Evolutionary conservation across 2,797 vertebrate species (phyloP), one percentile per base, ranked within the genome.

Genomic region (Phataginus tetradactyla): DNA sequence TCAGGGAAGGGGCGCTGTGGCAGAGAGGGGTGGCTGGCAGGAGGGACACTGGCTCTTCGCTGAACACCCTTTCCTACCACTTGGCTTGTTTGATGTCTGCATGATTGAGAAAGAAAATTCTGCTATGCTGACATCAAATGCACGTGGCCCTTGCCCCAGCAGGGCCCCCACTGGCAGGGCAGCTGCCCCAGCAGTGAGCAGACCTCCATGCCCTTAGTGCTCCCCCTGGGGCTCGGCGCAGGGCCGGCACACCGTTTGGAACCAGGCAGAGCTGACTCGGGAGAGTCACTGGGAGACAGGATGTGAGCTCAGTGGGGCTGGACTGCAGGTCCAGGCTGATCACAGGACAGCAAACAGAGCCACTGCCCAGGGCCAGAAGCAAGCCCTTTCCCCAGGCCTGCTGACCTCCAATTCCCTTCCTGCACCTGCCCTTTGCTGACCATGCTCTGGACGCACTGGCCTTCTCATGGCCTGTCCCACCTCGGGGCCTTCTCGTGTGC

Each of bases 401-500:
- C 29, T 53, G 14, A 57, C 17, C 12, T 49, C 61, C 3, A 2
- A 32, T 39, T 3, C 6, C 39, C 32, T 21, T 13, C 45, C 13
- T 53, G n/a, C 15, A 5, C 32, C 18, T 0, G 57, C 69, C 27
- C 7, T 25, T 92, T 32, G 13, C 20, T 68, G 61, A 37, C 69
- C 27, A 3, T 0, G 2, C 32, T 57, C 23, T 1, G 32, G 42
- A 34, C 37, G n/a, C 17, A 5, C 53, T 51, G 23, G 15, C 18
- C 18, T 49, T 32, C 45, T 42, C 29, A 83, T 17, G 7, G 55
- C 17, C 74, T 55, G 25, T 71, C 64, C 83, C 86, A 94, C 91
- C 81, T 72, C 77, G 45, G 77, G 83, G 39, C 55, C 81, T 94
- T 94, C 85, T 92, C 66, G 7, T 1, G 1, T 53, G 89, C 53